Base-by-base conservation (phyloP, 2,797 vertebrate species). In the Lithobates sylvaticus region DNA sequence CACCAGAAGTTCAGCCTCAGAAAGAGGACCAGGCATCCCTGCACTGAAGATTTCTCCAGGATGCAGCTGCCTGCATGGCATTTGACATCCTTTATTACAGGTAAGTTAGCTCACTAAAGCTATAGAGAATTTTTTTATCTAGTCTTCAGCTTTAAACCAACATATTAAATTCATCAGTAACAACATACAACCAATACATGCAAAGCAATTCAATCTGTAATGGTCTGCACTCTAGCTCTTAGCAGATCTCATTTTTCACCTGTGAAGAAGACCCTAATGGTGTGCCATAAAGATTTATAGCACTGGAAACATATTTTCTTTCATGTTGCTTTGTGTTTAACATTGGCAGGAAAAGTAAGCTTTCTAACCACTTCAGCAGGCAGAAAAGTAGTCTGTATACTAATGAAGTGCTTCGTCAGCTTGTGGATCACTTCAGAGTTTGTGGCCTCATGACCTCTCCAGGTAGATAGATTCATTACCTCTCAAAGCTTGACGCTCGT, bases 251-350 rank as follows among this genome's bases (percentile, higher is more conserved):
- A 64, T 72, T 44, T 84, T 80, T 58, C 58, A 77, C 58, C 76
- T 74, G 70, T 80, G 27, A 67, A 73, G 70, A 80, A 73, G 70
- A 80, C 64, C 5, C 44, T 81, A 81, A 81, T 86, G 78, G 47
- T n/a, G 2, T 76, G 78, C 72, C 64, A 81, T 86, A n/a, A 58
- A 76, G 84, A 73, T 79, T 73, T 79, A 79, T 85, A 12, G 34
- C 69, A 67, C 23, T 54, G 27, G 26, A 67, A 73, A 29, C 34
- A 16, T 65, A 26, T 74, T 80, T 78, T 85, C 54, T 44, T 50
- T 75, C 70, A 74, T 65, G 84, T 72, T 78, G 26, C 26, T 78
- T 9, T 44, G 58, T 26, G 44, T 65, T 85, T 34, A 39, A 85
- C 29, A 79, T 65, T 79, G 58, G 84, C 64, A n/a, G 13, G 50